Evolutionary conservation across 2,888 invertebrate species (phyloP).

Genomic region (Platycheirus albimanus): DNA sequence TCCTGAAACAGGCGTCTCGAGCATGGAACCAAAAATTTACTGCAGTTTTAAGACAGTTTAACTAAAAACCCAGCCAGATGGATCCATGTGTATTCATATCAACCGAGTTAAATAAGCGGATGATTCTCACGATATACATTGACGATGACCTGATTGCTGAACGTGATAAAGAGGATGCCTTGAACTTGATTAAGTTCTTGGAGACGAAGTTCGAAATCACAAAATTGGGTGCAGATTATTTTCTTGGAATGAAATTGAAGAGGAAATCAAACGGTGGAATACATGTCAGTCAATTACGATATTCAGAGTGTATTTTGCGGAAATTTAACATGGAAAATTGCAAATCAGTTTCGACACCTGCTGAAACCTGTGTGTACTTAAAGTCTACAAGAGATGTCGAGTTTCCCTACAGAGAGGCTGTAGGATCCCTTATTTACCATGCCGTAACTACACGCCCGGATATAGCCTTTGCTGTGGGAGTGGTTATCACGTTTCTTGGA

Average conservation of each 20-base stretch:
- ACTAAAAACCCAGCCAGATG: constrained; percentile 70
- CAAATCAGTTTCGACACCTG: no score
- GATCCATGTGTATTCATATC: constrained; percentile 76
- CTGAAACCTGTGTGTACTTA: no score
- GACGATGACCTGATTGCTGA: constrained; percentile 76
- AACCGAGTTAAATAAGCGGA: constrained; percentile 52
- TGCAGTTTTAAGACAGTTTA: constrained; percentile 72
- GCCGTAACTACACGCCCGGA: no score
- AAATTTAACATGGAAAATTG: no score
- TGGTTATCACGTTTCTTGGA: no score
- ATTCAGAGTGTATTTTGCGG: constrained; percentile 10
- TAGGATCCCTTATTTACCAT: no score
- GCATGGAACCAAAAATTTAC: constrained; percentile 75
- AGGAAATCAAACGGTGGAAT: background rate
- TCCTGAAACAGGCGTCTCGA: constrained; percentile 74
- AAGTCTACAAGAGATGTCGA: no score
- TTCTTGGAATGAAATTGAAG: constrained; percentile 1
- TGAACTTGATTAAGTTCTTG: background rate
- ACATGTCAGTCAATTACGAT: constrained; percentile 1
- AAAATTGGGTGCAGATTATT: constrained; percentile 5
- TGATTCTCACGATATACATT: constrained; percentile 76
- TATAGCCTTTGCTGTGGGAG: no score
- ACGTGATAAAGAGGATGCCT: background rate
- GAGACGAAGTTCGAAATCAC: constrained; percentile 21
- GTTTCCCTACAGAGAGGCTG: no score